Conservation (phyloP, 2,888 invertebrate genomes). For the Agelastica alni region DNA sequence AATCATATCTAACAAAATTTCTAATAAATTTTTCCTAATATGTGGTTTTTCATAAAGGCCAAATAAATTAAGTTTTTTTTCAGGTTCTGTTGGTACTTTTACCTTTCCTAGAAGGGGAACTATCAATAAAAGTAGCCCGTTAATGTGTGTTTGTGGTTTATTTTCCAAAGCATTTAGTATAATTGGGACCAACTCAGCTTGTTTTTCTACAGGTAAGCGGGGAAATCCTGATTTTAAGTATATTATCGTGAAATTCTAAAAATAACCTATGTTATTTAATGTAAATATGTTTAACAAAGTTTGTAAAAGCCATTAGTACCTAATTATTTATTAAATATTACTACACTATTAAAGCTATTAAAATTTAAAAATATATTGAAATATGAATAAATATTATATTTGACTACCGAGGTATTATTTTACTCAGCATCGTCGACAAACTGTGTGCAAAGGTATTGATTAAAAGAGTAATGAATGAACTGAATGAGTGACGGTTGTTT, state of each 20-base stretch:
- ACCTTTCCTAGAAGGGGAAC: slow-evolving; percentile 79
- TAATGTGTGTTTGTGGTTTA: slow-evolving; percentile 82
- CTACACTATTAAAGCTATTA: too few species aligned
- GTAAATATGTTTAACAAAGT: slow-evolving; percentile 10
- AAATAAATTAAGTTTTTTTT: slow-evolving; percentile 66
- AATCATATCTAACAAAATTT: slow-evolving; percentile 80
- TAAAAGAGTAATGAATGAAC: too few species aligned
- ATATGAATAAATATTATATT: too few species aligned
- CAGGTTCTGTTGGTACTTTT: slow-evolving; percentile 66
- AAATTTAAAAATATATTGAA: too few species aligned
- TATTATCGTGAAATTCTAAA: slow-evolving; percentile 90
- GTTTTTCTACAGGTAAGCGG: slow-evolving; percentile 73
- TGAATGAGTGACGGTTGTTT: too few species aligned
- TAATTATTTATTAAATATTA: too few species aligned
- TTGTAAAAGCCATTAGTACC: neutral
- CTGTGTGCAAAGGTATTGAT: too few species aligned
- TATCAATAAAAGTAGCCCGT: slow-evolving; percentile 80
- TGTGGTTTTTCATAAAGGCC: slow-evolving; percentile 75
- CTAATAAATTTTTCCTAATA: slow-evolving; percentile 69
- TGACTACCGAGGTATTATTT: too few species aligned
- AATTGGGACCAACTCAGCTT: slow-evolving; percentile 73
- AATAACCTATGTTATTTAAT: slow-evolving; percentile 38
- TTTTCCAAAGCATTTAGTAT: slow-evolving; percentile 78
- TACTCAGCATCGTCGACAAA: too few species aligned
- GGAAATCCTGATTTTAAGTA: slow-evolving; percentile 93